Conservation (phyloP, 2,888 invertebrate species). For the Pinctada fucata region DNA sequence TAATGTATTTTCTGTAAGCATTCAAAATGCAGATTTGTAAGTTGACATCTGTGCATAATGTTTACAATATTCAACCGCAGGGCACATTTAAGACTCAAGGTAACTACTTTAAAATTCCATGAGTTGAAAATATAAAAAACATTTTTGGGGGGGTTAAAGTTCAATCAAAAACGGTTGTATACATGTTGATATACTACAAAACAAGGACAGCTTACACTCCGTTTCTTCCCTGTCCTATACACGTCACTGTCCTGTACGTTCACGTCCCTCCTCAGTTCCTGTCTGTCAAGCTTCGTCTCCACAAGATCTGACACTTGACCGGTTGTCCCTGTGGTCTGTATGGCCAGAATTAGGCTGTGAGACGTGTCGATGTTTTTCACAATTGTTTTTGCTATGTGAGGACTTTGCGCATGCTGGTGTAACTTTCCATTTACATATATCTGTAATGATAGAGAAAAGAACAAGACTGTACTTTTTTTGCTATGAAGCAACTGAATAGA, state of each 20-base stretch:
- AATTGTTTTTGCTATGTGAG: constrained; percentile 62
- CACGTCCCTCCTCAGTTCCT: constrained; percentile 22
- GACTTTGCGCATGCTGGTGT: constrained; percentile 47
- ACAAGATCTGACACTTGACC: constrained; percentile 62
- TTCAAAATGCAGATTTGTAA: no score
- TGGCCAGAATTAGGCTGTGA: constrained; percentile 62
- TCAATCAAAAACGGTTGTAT: no score
- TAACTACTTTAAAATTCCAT: no score
- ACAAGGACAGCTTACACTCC: constrained; percentile 50
- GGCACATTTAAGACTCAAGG: no score
- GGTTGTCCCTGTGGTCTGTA: constrained; percentile 65
- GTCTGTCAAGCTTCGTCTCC: constrained; percentile 40
- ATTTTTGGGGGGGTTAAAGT: no score
- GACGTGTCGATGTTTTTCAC: constrained; percentile 64
- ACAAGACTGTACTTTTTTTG: no score
- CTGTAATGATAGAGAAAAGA: constrained; percentile 43
- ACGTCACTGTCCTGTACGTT: constrained; percentile 47
- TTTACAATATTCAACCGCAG: no score
- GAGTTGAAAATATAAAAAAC: no score
- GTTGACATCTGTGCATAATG: no score
- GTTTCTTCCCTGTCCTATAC: constrained; percentile 60
- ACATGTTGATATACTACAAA: no score
- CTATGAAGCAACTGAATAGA: no score
- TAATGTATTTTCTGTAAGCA: no score
- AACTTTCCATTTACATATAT: constrained; percentile 65